phyloP scores from a whole-genome alignment of 2,888 invertebrate species.

The Aricia artaxerxes region DNA sequence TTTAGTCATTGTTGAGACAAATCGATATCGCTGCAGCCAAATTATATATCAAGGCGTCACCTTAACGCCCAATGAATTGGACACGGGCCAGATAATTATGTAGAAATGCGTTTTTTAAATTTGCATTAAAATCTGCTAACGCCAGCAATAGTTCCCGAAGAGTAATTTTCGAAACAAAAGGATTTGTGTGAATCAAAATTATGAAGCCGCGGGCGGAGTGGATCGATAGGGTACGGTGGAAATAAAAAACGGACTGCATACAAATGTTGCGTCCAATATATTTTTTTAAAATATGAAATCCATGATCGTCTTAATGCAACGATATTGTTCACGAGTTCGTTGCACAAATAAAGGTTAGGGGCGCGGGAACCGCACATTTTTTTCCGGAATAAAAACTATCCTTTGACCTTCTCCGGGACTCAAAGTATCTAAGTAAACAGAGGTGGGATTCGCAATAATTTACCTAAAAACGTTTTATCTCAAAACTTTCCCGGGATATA shows the following conservation, averaged over 20 bases:
- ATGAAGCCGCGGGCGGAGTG: background rate
- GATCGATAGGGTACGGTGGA: background rate
- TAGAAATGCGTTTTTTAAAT: background rate
- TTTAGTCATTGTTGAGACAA: too few relatives aligned
- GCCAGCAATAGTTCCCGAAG: background rate
- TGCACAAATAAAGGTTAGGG: background rate
- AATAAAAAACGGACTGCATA: background rate
- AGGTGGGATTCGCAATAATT: too few relatives aligned
- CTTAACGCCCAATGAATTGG: too few relatives aligned
- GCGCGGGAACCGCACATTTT: too few relatives aligned
- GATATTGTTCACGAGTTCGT: background rate
- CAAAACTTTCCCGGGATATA: background rate
- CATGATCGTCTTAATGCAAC: too few relatives aligned
- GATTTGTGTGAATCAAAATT: background rate
- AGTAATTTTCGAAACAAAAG: background rate
- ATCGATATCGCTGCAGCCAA: too few relatives aligned
- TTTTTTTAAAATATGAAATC: background rate
- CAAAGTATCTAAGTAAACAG: too few relatives aligned
- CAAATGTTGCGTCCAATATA: background rate
- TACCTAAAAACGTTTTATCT: background rate
- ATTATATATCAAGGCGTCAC: too few relatives aligned
- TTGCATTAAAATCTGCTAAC: background rate
- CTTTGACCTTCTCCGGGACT: too few relatives aligned
- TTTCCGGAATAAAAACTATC: too few relatives aligned
- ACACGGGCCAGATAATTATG: too few relatives aligned